Conservation (phyloP, 2,113 vertebrate genomes). For the Ornithorhynchus anatinus region DNA sequence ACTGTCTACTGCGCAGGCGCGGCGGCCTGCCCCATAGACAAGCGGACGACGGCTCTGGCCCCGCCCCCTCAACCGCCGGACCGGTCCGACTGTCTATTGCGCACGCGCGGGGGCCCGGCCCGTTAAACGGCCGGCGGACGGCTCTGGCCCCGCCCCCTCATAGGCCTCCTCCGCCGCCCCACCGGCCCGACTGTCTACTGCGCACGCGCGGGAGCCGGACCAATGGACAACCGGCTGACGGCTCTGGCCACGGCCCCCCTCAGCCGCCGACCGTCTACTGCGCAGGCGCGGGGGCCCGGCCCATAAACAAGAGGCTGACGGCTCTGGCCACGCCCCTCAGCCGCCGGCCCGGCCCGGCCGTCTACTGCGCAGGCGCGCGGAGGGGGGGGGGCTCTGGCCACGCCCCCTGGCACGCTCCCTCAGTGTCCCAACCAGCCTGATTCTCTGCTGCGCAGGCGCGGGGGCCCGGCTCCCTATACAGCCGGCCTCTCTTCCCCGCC, state of each 20-base stretch:
- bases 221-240: too few relatives aligned
- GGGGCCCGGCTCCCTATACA: too few relatives aligned
- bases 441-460: neutral
- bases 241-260: conserved; percentile 94
- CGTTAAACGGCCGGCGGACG: too few relatives aligned
- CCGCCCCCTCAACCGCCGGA: too few relatives aligned
- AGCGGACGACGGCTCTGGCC: too few relatives aligned
- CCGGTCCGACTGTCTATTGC: too few relatives aligned
- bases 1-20: neutral
- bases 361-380: too few relatives aligned
- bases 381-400: too few relatives aligned
- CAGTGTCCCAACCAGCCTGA: neutral
- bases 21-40: accelerated
- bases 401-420: conserved; percentile 86
- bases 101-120: too few relatives aligned
- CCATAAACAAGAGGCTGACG: conserved; percentile 77
- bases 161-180: neutral
- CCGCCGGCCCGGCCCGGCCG: neutral
- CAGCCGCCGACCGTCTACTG: conserved; percentile 86
- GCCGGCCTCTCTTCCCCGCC: accelerated
- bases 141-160: too few relatives aligned
- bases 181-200: too few relatives aligned
- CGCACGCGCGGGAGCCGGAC: too few relatives aligned
- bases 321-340: accelerated
- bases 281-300: conserved; percentile 86